Evolutionary conservation across 2,888 invertebrate genomes (phyloP).

Genomic region (Isoperla grammatica): DNA sequence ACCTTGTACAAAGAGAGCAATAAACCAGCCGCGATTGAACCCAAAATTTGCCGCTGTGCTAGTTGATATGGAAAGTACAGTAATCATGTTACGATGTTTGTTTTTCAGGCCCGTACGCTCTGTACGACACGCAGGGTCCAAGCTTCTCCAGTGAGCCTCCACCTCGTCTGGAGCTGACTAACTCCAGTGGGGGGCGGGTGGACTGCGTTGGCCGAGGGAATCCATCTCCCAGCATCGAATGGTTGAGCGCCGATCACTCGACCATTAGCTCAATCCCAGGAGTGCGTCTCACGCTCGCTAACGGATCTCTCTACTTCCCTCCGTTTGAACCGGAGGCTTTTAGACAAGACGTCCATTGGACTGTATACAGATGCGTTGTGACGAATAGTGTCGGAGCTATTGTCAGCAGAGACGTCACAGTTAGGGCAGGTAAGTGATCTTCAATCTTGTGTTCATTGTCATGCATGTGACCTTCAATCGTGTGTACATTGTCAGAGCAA

Average conservation of each 20-base stretch:
- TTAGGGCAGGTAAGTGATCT: constrained; percentile 46
- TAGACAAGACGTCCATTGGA: constrained; percentile 54
- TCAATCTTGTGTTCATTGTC: background rate
- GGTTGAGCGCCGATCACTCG: constrained; percentile 50
- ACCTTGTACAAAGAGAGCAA: too few relatives aligned
- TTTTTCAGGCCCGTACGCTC: constrained; percentile 41
- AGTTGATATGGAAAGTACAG: too few relatives aligned
- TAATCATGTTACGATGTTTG: too few relatives aligned
- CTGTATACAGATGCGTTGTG: constrained; percentile 50
- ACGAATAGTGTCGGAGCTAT: constrained; percentile 49
- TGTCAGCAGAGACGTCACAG: constrained; percentile 49
- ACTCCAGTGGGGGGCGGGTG: constrained; percentile 48
- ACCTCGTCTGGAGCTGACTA: constrained; percentile 51
- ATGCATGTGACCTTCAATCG: too few relatives aligned
- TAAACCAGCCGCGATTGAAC: too few relatives aligned
- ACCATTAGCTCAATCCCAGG: constrained; percentile 47
- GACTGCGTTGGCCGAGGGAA: constrained; percentile 52
- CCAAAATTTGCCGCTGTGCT: too few relatives aligned
- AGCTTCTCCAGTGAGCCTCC: constrained; percentile 50
- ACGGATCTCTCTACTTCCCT: constrained; percentile 52
- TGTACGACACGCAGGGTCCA: constrained; percentile 53
- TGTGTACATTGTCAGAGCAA: too few relatives aligned
- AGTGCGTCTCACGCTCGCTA: constrained; percentile 45
- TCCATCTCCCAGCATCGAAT: constrained; percentile 50
- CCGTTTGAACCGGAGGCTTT: constrained; percentile 52